phyloP scores from a whole-genome alignment of 2,113 vertebrate genomes.

The Nipponia nippon region DNA sequence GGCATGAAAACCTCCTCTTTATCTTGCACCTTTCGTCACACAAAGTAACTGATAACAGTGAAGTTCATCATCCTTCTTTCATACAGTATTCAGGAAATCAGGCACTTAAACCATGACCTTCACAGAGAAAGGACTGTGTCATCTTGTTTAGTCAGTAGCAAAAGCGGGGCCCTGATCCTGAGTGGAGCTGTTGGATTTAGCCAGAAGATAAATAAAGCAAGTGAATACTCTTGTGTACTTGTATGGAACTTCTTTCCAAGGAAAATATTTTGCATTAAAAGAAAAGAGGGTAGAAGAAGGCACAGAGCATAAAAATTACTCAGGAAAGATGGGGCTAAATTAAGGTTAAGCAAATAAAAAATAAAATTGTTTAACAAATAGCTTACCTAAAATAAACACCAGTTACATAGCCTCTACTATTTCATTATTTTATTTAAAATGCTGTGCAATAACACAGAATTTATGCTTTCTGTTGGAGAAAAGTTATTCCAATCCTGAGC shows the following conservation, averaged over 20 bases:
- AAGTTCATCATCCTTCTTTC: constrained; percentile 43
- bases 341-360: background rate
- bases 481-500: background rate
- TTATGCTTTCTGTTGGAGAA: background rate
- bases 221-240: background rate
- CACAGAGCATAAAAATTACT: background rate
- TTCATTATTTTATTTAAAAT: background rate
- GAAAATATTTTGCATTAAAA: background rate
- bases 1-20: constrained; percentile 21
- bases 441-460: background rate
- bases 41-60: constrained; percentile 10
- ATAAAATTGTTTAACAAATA: background rate
- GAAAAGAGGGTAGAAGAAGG: background rate
- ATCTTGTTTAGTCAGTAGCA: background rate
- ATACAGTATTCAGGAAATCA: background rate
- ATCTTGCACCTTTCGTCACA: background rate
- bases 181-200: background rate
- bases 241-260: background rate
- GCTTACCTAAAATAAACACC: background rate
- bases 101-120: constrained; percentile 33
- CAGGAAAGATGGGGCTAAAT: background rate
- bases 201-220: background rate
- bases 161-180: background rate
- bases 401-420: background rate
- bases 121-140: background rate